Conservation (phyloP, 2,113 vertebrate genomes). For the Centrocercus urophasianus region DNA sequence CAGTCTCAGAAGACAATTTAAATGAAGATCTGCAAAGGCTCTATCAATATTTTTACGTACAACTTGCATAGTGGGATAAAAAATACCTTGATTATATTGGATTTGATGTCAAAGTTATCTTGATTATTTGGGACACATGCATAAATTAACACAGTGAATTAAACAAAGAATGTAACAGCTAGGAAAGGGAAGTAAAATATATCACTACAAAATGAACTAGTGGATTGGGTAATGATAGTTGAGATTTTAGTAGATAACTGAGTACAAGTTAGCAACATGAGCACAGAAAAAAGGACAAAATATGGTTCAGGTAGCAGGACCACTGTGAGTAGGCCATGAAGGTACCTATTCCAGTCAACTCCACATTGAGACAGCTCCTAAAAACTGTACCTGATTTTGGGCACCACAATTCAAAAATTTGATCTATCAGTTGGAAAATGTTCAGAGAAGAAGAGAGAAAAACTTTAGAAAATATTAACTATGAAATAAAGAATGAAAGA, state of each 20-base stretch:
- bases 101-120: neutral
- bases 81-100: neutral
- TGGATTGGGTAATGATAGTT: neutral
- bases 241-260: neutral
- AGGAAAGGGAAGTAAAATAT: neutral
- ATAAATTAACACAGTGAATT: neutral
- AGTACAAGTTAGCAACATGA: neutral
- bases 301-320: neutral
- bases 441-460: neutral
- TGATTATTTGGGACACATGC: neutral
- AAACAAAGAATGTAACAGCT: neutral
- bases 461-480: neutral
- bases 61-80: neutral
- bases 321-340: neutral
- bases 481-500: neutral
- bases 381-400: neutral
- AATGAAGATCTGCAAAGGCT: neutral
- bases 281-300: neutral
- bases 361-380: neutral
- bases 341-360: neutral
- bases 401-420: neutral
- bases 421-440: neutral
- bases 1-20: neutral
- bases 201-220: neutral
- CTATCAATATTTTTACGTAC: neutral